A percentile compares a stretch with the other conserved stretches of the same genome.
Conservation (phyloP, 2,797 vertebrate genomes). For the Garrulus glandarius region DNA sequence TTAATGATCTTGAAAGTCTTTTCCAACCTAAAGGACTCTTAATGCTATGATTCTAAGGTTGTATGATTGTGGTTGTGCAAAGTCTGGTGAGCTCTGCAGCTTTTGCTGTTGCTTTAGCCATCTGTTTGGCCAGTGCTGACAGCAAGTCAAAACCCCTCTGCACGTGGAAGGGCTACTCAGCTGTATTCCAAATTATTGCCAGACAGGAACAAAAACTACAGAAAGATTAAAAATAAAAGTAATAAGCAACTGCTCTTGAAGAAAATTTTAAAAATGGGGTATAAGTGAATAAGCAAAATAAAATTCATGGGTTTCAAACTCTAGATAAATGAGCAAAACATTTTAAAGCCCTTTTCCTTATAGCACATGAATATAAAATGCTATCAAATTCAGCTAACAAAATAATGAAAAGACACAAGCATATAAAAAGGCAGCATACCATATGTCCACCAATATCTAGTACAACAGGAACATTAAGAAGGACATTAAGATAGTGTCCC, state of each 20-base stretch:
- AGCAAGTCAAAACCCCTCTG: not conserved
- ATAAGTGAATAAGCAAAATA: not conserved
- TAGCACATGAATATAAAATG: not conserved
- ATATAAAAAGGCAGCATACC: slow-evolving; percentile 19
- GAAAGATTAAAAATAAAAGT: not conserved
- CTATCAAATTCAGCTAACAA: not conserved
- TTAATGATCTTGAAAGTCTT: not conserved
- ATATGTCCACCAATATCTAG: slow-evolving; percentile 48
- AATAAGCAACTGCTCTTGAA: not conserved
- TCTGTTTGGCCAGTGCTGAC: not conserved
- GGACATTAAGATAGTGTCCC: slow-evolving; percentile 14
- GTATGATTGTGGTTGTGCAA: not conserved
- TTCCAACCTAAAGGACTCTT: not conserved
- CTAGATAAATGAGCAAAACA: not conserved
- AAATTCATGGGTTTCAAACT: not conserved
- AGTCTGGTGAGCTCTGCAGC: not conserved
- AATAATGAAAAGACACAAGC: not conserved
- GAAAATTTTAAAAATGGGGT: not conserved
- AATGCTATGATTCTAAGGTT: not conserved
- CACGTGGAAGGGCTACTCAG: not conserved
- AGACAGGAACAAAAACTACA: not conserved
- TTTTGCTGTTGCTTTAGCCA: not conserved
- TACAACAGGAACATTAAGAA: slow-evolving; percentile 36
- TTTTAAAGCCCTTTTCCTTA: not conserved
- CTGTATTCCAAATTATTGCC: not conserved